Conservation (phyloP, 2,797 vertebrate species). For the Propithecus perrieri region DNA sequence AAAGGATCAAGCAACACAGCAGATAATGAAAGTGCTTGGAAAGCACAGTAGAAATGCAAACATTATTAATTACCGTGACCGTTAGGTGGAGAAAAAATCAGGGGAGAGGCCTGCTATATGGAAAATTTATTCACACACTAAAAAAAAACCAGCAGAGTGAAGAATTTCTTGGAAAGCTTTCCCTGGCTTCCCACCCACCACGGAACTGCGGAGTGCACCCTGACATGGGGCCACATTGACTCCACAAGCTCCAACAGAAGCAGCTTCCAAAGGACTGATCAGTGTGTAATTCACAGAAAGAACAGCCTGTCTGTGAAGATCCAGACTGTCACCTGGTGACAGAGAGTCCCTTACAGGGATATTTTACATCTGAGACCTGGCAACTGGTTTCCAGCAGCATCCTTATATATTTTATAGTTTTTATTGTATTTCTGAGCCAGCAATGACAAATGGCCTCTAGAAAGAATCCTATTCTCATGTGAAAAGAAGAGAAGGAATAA, state of each 20-base stretch:
- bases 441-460: background rate
- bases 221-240: accelerated
- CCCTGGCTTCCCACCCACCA: background rate
- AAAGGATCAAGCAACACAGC: accelerated
- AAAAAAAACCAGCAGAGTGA: background rate
- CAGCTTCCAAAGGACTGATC: background rate
- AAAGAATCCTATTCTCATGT: background rate
- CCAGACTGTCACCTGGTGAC: background rate
- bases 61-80: background rate
- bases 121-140: background rate
- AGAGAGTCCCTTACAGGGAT: background rate
- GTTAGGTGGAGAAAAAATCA: background rate
- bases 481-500: conserved; percentile 3
- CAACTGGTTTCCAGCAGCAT: background rate
- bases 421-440: conserved; percentile 36
- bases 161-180: background rate
- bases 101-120: background rate
- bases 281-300: background rate
- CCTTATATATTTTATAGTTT: conserved; percentile 15
- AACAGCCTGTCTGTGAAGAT: background rate
- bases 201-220: background rate
- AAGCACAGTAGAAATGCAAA: background rate
- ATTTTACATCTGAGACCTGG: background rate
- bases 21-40: background rate
- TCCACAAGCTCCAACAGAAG: background rate